These are phyloP conservation scores for Drepana falcataria DNA, from an alignment of 2,888 invertebrate species.

Conservation along the genomic window DNA sequence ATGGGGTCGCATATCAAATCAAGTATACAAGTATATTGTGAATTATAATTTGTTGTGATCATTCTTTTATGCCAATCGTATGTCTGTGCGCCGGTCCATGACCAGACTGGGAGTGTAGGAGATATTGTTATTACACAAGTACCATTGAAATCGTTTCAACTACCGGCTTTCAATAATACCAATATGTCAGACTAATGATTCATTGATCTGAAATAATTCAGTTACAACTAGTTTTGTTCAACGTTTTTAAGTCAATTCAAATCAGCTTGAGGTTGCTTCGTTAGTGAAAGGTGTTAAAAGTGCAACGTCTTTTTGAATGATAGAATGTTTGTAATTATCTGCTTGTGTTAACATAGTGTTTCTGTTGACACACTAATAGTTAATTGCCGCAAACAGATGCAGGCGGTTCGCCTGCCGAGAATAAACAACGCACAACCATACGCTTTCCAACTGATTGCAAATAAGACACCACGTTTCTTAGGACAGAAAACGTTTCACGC, in stretches of 20 bases:
- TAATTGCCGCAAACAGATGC: slow-evolving; percentile 39
- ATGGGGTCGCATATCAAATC: slow-evolving; percentile 21
- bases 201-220: no score
- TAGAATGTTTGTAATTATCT: slow-evolving; percentile 31
- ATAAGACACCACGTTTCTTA: slow-evolving; percentile 10
- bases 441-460: slow-evolving; percentile 34
- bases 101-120: slow-evolving; percentile 26
- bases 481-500: slow-evolving; percentile 2
- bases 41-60: slow-evolving; percentile 19
- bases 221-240: no score
- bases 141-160: not conserved
- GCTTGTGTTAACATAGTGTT: slow-evolving; percentile 36
- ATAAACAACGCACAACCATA: slow-evolving; percentile 23
- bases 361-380: slow-evolving; percentile 62
- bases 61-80: slow-evolving; percentile 20
- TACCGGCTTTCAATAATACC: not conserved
- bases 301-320: slow-evolving; percentile 4
- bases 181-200: not conserved
- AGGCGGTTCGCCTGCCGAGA: slow-evolving; percentile 26
- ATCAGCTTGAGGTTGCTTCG: not conserved
- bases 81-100: slow-evolving; percentile 24
- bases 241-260: not conserved
- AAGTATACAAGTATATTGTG: slow-evolving; percentile 25
- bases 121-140: slow-evolving; percentile 6
- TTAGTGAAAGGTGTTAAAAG: not conserved